Conservation (phyloP, 1,140 invertebrate genomes). For the Nasonia vitripennis region DNA sequence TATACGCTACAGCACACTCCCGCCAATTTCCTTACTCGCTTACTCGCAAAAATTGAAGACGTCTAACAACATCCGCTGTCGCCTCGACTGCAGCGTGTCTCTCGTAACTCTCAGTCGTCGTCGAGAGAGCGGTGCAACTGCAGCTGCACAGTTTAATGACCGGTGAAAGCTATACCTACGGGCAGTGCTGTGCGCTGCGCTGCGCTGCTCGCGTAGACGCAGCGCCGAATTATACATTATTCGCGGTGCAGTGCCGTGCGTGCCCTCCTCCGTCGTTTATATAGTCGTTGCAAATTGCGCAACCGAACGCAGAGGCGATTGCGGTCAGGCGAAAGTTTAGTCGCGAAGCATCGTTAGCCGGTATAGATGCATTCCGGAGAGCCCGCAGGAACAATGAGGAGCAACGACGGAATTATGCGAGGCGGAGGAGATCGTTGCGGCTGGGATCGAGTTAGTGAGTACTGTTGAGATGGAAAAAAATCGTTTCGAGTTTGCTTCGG, state of each 20-base stretch:
- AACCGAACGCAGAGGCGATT: neutral
- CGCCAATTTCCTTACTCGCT: neutral
- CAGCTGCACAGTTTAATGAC: neutral
- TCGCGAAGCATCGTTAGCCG: slow-evolving; percentile 3
- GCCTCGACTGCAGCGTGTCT: neutral
- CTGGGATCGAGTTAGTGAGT: neutral
- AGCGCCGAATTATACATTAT: slow-evolving; percentile 31
- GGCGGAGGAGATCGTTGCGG: too few species aligned
- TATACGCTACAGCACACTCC: too few species aligned
- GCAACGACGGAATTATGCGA: neutral
- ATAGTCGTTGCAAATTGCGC: neutral
- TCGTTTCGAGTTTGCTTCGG: too few species aligned
- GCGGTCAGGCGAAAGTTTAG: slow-evolving; percentile 20
- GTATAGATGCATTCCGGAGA: neutral
- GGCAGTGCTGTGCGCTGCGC: neutral
- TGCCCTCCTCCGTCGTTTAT: neutral
- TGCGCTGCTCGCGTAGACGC: neutral
- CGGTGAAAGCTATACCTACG: slow-evolving; percentile 31
- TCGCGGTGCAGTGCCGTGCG: neutral
- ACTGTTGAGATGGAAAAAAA: too few species aligned
- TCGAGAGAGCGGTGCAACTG: neutral
- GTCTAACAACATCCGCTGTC: neutral
- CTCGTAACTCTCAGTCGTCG: neutral
- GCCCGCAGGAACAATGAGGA: slow-evolving; percentile 2
- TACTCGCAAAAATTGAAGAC: neutral